A percentile compares a stretch with the other conserved stretches of the same genome.
Evolutionary conservation across 1,140 invertebrate genomes (phyloP).

Genomic region (Drosophila leontia): DNA sequence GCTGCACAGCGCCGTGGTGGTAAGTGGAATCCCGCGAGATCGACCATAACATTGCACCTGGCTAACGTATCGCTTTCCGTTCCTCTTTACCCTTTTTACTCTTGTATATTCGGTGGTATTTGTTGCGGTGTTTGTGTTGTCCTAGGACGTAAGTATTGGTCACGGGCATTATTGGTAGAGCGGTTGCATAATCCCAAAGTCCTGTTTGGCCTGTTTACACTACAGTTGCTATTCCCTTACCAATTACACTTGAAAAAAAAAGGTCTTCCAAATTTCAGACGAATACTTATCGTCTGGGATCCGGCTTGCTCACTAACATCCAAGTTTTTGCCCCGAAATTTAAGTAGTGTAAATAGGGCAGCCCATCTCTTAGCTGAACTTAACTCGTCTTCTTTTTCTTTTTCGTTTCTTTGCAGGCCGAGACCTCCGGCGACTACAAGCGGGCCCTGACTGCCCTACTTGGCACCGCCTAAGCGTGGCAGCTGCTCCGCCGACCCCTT

Average conservation of each 20-base stretch:
- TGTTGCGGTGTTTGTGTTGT: conserved; percentile 49
- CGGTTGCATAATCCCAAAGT: background rate
- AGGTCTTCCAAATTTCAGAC: conserved; percentile 2
- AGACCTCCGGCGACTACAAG: conserved; percentile 92
- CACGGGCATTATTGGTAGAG: conserved; percentile 17
- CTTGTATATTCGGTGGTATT: conserved; percentile 23
- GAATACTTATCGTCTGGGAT: background rate
- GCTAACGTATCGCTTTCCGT: conserved; percentile 41
- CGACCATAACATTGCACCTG: conserved; percentile 3
- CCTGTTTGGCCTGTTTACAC: conserved; percentile 7
- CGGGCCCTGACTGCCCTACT: conserved; percentile 88
- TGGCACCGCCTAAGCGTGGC: conserved; percentile 68
- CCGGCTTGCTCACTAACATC: background rate
- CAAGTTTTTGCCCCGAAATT: no score
- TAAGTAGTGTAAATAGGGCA: conserved; percentile 20
- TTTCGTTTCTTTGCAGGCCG: conserved; percentile 86
- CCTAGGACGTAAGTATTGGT: conserved; percentile 56
- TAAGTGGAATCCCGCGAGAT: conserved; percentile 83
- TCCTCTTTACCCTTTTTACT: conserved; percentile 11
- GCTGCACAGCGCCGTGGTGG: conserved; percentile 88
- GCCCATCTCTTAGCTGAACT: background rate
- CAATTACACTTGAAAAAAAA: background rate
- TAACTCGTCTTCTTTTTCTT: background rate
- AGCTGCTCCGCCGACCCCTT: conserved; percentile 6
- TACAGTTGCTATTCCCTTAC: conserved; percentile 3